Evolutionary conservation across 2,888 invertebrate genomes (phyloP).

Genomic region (Dynastes maya): DNA sequence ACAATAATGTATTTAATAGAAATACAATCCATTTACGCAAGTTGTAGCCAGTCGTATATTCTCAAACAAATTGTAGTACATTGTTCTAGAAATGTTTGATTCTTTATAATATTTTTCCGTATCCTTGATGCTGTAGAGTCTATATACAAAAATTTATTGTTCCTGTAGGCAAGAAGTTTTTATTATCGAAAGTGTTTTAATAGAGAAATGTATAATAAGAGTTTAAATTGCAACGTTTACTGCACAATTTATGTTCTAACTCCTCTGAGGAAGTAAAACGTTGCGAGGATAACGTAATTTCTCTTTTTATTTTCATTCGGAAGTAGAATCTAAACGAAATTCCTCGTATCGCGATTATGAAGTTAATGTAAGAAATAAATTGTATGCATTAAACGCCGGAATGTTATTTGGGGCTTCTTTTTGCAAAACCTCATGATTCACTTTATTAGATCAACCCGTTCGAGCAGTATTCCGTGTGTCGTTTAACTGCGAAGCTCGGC

Average conservation of each 20-base stretch:
- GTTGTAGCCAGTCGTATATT: too few relatives aligned
- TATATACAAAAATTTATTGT: slow-evolving; percentile 17
- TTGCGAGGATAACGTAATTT: slow-evolving; percentile 26
- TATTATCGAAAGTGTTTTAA: slow-evolving; percentile 35
- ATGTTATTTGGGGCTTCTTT: slow-evolving; percentile 13
- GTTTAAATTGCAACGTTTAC: slow-evolving; percentile 57
- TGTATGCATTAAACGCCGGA: slow-evolving; percentile 28
- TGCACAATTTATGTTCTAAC: slow-evolving; percentile 55
- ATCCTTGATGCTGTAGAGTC: too few relatives aligned
- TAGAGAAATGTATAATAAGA: slow-evolving; percentile 45
- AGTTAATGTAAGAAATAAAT: slow-evolving; percentile 34
- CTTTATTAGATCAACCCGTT: slow-evolving; percentile 14
- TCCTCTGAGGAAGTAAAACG: slow-evolving; percentile 42
- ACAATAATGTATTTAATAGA: too few relatives aligned
- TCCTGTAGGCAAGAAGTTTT: background rate
- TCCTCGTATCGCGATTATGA: slow-evolving; percentile 31
- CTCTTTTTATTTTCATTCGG: slow-evolving; percentile 31
- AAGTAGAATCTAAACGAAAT: slow-evolving; percentile 27
- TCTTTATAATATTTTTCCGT: too few relatives aligned
- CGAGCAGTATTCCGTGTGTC: background rate
- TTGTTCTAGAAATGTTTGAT: too few relatives aligned
- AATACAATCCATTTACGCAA: too few relatives aligned
- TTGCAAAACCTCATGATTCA: slow-evolving; percentile 10
- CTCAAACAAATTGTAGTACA: too few relatives aligned
- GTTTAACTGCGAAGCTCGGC: background rate